phyloP scores from a whole-genome alignment of 1,140 invertebrate genomes.

The Capitella teleta region DNA sequence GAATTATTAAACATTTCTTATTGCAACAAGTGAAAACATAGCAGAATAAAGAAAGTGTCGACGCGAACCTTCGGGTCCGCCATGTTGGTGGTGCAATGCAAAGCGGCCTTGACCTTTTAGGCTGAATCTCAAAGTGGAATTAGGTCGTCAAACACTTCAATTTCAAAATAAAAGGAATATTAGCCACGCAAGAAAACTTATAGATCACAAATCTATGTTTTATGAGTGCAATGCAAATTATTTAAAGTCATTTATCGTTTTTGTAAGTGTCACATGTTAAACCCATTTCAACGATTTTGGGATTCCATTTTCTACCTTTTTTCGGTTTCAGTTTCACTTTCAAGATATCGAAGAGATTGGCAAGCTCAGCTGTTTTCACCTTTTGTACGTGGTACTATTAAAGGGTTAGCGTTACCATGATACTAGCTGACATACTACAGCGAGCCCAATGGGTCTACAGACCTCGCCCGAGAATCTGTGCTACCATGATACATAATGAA shows the following conservation, averaged over 20 bases:
- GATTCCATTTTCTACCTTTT: too few species aligned
- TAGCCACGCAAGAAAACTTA: neutral
- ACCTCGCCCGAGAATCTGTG: too few species aligned
- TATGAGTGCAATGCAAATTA: neutral
- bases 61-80: constrained; percentile 27
- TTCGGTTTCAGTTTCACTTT: too few species aligned
- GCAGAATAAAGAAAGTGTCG: constrained; percentile 4
- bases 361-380: too few species aligned
- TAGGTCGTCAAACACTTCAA: neutral
- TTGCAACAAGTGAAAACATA: neutral
- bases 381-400: too few species aligned
- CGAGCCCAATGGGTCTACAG: too few species aligned
- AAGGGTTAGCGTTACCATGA: too few species aligned
- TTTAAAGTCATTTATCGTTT: neutral
- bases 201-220: neutral
- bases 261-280: constrained; percentile 8
- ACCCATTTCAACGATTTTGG: too few species aligned
- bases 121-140: neutral
- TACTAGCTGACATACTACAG: too few species aligned
- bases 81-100: constrained; percentile 30
- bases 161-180: neutral
- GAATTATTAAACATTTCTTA: constrained; percentile 10
- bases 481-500: too few species aligned
- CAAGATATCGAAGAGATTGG: too few species aligned
- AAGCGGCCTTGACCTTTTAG: neutral